phyloP scores from a whole-genome alignment of 2,113 vertebrate species.

The Pachyramphus minor region DNA sequence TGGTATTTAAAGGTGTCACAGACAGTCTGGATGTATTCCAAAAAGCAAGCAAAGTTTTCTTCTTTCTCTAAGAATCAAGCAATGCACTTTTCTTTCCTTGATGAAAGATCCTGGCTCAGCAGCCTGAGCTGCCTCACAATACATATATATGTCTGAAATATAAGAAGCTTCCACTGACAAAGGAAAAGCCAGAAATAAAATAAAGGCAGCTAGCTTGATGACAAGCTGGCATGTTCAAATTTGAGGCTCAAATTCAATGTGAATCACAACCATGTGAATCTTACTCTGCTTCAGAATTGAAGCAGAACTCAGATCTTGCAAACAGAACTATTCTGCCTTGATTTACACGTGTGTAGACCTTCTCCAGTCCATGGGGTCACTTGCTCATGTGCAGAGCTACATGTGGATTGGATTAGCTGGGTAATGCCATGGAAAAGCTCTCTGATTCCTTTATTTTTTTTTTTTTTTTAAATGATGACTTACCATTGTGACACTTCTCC shows the following conservation, averaged over 20 bases:
- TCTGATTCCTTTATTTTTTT: neutral
- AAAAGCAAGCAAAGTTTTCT: conserved; percentile 31
- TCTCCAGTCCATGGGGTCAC: neutral
- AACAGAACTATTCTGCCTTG: neutral
- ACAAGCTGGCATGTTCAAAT: conserved; percentile 41
- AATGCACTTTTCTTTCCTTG: conserved; percentile 32
- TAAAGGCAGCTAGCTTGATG: conserved; percentile 36
- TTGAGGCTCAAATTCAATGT: conserved; percentile 29
- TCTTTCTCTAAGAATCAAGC: conserved; percentile 40
- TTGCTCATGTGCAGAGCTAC: neutral
- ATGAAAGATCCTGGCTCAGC: conserved; percentile 57
- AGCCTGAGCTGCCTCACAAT: neutral
- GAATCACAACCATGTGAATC: conserved; percentile 48
- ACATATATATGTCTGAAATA: conserved; percentile 42
- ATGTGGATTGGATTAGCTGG: neutral
- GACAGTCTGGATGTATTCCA: conserved; percentile 55
- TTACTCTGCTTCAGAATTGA: neutral
- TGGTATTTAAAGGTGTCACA: conserved; percentile 48
- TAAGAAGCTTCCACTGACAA: conserved; percentile 41
- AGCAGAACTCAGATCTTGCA: neutral
- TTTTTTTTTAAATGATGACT: neutral
- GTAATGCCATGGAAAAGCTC: neutral
- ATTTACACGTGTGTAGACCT: neutral
- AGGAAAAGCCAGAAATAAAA: conserved; percentile 41
- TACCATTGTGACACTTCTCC: neutral